Evolutionary conservation across 1,140 invertebrate genomes (phyloP), one percentile per base, ranked within the genome.

Genomic region (Heliconius himera): DNA sequence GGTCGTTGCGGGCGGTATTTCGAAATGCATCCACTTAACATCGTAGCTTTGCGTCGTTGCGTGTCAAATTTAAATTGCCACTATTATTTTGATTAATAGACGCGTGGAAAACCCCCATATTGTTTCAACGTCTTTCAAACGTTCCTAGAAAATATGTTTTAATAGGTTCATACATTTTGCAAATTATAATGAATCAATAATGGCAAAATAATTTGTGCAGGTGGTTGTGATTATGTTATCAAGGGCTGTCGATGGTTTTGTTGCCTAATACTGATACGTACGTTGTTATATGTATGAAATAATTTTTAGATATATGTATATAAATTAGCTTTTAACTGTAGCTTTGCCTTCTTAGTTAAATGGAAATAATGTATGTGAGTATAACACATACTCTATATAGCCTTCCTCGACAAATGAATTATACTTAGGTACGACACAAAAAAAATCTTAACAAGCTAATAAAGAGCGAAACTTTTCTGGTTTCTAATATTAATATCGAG

Each of bases 71-170:
- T 87, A 87, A 89, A 91, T 90, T 89, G 85, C 84, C 41, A 83
- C 85, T 86, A 87, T 89, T 89, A 89, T 84, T 84, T 81, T 87
- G 89, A 89, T 90, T 90, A 87, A 88, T 88, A 84, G 76, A 41
- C 81, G 60, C 77, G 74, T 79, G 84, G 79, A 84, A 82, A 84
- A 79, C 78, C 72, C 78, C 60, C 66, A 77, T 83, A 78, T 78
- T 83, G 77, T 54, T 54, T 54, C 18, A 54, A 54, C 51, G 51
- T n/a, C 51, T 54, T 8, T 20, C 20, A 54, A 54, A 8, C 51
- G 51, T n/a, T 54, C 51, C 51, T 54, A 54, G 51, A 54, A n/a
- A 54, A 54, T n/a, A n/a, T 8, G 20, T 46, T 46, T 54, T 8
- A 54, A 8, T 54, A 26, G 26, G 26, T 26, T 16, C 41, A 46